These are phyloP conservation scores for Eumeta japonica DNA, from an alignment of 1,140 invertebrate genomes.

Conservation along the genomic window DNA sequence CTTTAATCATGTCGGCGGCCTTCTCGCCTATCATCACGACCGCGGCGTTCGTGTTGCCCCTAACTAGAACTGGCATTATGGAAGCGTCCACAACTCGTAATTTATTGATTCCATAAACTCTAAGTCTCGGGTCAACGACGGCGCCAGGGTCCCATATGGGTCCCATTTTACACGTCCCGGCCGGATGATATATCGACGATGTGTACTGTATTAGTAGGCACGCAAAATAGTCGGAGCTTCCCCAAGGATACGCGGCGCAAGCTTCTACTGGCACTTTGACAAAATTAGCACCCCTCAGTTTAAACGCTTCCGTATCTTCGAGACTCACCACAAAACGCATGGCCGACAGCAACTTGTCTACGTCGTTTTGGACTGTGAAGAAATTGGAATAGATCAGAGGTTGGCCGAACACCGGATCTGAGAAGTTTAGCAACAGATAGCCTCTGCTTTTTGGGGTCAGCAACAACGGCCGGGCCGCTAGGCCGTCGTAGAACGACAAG, in stretches of 20 bases:
- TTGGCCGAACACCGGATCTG: constrained; percentile 68
- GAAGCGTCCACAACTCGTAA: constrained; percentile 77
- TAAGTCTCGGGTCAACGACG: constrained; percentile 70
- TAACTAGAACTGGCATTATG: constrained; percentile 65
- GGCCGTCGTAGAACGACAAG: constrained; percentile 54
- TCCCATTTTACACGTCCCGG: constrained; percentile 86
- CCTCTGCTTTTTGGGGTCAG: constrained; percentile 73
- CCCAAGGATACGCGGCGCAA: constrained; percentile 62
- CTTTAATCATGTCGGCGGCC: constrained; percentile 61
- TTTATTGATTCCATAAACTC: constrained; percentile 67
- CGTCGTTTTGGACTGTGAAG: constrained; percentile 63
- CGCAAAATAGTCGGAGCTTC: constrained; percentile 65
- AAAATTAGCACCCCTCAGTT: constrained; percentile 57
- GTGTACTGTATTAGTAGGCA: constrained; percentile 70
- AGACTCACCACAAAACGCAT: constrained; percentile 59
- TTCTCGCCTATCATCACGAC: constrained; percentile 66
- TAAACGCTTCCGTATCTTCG: constrained; percentile 61
- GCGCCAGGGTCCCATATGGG: constrained; percentile 63
- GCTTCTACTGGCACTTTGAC: constrained; percentile 60
- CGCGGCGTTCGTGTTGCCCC: constrained; percentile 63
- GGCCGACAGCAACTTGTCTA: constrained; percentile 62
- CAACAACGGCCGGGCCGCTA: constrained; percentile 59
- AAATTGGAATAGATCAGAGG: constrained; percentile 83
- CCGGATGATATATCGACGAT: constrained; percentile 74
- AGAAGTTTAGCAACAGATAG: constrained; percentile 63